Percentiles rank a stretch among this genome's conserved stretches.
These are phyloP conservation scores for Saxidomus purpurata DNA, from an alignment of 1,140 invertebrate species.

Conservation along the genomic window DNA sequence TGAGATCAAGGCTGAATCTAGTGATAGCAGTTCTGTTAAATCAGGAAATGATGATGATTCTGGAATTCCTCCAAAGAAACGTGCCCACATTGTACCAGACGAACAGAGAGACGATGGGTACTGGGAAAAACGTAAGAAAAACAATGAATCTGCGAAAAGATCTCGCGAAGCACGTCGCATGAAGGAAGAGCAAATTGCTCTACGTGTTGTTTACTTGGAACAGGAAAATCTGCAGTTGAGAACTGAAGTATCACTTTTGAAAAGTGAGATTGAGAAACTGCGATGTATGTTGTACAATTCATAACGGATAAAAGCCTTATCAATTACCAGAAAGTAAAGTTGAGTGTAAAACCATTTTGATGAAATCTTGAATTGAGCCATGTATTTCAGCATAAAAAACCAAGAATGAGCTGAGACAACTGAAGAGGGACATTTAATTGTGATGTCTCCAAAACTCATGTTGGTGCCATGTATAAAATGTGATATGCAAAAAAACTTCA, in stretches of 20 bases:
- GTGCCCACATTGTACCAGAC: conserved; percentile 88
- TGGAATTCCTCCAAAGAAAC: conserved; percentile 80
- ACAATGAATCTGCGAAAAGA: conserved; percentile 87
- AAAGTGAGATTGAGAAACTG: conserved; percentile 83
- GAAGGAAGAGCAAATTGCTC: conserved; percentile 92
- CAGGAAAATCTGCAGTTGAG: conserved; percentile 86
- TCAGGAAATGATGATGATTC: conserved; percentile 47
- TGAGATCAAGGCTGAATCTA: conserved; percentile 44
- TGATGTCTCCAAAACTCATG: too few relatives aligned
- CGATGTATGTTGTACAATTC: conserved; percentile 81
- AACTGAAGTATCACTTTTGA: conserved; percentile 82
- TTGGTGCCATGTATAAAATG: too few relatives aligned
- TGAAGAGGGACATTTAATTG: too few relatives aligned
- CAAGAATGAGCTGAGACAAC: too few relatives aligned
- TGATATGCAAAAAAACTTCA: too few relatives aligned
- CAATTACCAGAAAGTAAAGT: too few relatives aligned
- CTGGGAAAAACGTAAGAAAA: conserved; percentile 86
- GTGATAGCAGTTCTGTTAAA: conserved; percentile 61
- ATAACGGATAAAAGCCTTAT: conserved; percentile 39
- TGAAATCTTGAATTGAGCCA: too few relatives aligned
- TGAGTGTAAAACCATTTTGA: too few relatives aligned
- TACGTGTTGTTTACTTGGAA: conserved; percentile 83
- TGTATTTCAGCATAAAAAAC: too few relatives aligned
- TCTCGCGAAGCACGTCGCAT: conserved; percentile 85
- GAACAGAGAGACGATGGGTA: conserved; percentile 85